Conservation (phyloP, 2,113 vertebrate species). For the Chelonoidis abingdonii region DNA sequence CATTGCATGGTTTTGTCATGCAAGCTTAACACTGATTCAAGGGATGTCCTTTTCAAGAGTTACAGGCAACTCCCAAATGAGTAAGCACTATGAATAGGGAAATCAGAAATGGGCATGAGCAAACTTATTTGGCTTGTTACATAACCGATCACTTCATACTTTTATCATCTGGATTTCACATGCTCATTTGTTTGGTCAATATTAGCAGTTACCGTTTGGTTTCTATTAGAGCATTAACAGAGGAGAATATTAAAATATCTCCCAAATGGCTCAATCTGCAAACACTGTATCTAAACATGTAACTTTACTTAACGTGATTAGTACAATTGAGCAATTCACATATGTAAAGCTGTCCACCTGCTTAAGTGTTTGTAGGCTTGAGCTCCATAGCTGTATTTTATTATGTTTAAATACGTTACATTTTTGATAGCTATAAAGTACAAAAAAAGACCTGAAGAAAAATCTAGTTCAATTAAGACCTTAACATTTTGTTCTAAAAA, state of each 20-base stretch:
- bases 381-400: not conserved
- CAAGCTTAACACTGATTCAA: not conserved
- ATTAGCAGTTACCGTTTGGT: not conserved
- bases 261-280: not conserved
- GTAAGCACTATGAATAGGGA: not conserved
- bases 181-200: not conserved
- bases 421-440: not conserved
- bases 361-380: not conserved
- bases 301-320: not conserved
- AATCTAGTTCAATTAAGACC: not conserved
- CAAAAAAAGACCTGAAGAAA: not conserved
- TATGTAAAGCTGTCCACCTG: not conserved
- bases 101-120: not conserved
- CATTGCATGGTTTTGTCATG: not conserved
- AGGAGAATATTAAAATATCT: not conserved
- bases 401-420: not conserved
- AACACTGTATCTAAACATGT: not conserved
- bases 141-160: not conserved
- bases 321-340: not conserved
- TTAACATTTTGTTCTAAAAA: not conserved
- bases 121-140: not conserved
- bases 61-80: not conserved
- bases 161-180: not conserved
- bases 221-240: not conserved
- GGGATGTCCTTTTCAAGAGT: not conserved